phyloP scores from a whole-genome alignment of 2,797 vertebrate genomes.

The Enteromius afrohamiltoni region DNA sequence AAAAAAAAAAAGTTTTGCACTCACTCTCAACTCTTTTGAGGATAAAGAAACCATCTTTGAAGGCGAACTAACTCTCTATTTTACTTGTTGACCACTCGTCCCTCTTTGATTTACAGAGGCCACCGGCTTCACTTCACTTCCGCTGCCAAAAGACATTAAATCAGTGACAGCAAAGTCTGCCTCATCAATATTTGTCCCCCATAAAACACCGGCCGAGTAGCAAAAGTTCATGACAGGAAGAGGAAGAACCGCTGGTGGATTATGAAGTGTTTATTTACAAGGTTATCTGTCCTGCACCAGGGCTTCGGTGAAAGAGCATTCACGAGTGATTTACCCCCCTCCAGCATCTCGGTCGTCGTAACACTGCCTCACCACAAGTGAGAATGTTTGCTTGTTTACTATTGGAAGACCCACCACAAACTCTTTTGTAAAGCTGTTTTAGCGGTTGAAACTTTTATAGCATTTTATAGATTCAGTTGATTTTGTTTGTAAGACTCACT shows the following conservation, averaged over 20 bases:
- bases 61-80: constrained; percentile 70
- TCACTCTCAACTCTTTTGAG: not conserved
- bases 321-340: constrained; percentile 41
- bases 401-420: not conserved
- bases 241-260: constrained; percentile 62
- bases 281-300: constrained; percentile 66
- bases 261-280: constrained; percentile 75
- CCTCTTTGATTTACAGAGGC: constrained; percentile 66
- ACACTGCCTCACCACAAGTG: constrained; percentile 21
- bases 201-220: constrained; percentile 50
- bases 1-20: not conserved
- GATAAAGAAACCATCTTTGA: constrained; percentile 30
- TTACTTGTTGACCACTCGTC: constrained; percentile 67
- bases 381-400: constrained; percentile 7
- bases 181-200: constrained; percentile 64
- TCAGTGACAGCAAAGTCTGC: constrained; percentile 49
- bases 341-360: constrained; percentile 2
- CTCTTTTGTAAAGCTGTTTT: not conserved
- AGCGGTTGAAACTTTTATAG: not conserved
- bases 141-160: constrained; percentile 56
- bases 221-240: constrained; percentile 64
- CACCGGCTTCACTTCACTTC: constrained; percentile 48
- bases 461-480: not conserved
- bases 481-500: not conserved
- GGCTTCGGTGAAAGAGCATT: constrained; percentile 42